phyloP scores from a whole-genome alignment of 2,888 invertebrate genomes.

The Tyria jacobaeae region DNA sequence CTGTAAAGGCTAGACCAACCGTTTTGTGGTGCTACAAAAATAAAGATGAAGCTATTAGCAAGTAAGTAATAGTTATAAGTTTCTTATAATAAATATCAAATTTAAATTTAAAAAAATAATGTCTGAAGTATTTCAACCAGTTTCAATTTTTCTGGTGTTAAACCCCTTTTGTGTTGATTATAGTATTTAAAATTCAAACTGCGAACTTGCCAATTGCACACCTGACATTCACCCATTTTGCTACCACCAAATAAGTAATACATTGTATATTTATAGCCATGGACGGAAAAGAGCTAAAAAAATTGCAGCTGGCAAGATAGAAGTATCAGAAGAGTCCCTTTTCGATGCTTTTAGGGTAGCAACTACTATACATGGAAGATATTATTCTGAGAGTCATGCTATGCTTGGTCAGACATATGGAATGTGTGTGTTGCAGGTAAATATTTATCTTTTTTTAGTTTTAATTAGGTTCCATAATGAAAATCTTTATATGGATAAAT shows the following conservation, averaged over 20 bases:
- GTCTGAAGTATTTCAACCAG: too few species aligned
- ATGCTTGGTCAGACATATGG: conserved; percentile 99
- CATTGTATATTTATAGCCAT: conserved; percentile 85
- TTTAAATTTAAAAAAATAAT: too few species aligned
- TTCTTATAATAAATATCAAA: not conserved
- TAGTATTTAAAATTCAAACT: too few species aligned
- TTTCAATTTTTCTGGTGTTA: too few species aligned
- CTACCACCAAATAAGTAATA: too few species aligned
- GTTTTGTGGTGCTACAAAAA: conserved; percentile 99
- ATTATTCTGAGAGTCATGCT: conserved; percentile 98
- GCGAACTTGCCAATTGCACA: too few species aligned
- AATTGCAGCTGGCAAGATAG: conserved; percentile 94
- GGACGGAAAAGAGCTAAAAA: conserved; percentile 98
- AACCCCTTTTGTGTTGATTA: too few species aligned
- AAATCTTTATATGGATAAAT: not conserved
- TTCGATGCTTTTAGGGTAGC: conserved; percentile 98
- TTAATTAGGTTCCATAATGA: not conserved
- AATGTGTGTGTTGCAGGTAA: conserved; percentile 96
- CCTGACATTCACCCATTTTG: too few species aligned
- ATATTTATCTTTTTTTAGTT: not conserved
- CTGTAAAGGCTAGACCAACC: conserved; percentile 96
- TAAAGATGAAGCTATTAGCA: conserved; percentile 94
- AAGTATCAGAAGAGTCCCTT: conserved; percentile 97
- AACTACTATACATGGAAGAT: conserved; percentile 98
- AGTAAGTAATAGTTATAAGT: conserved; percentile 77